Base-by-base conservation (phyloP, 2,113 vertebrate genomes). In the Hippolais icterina region DNA sequence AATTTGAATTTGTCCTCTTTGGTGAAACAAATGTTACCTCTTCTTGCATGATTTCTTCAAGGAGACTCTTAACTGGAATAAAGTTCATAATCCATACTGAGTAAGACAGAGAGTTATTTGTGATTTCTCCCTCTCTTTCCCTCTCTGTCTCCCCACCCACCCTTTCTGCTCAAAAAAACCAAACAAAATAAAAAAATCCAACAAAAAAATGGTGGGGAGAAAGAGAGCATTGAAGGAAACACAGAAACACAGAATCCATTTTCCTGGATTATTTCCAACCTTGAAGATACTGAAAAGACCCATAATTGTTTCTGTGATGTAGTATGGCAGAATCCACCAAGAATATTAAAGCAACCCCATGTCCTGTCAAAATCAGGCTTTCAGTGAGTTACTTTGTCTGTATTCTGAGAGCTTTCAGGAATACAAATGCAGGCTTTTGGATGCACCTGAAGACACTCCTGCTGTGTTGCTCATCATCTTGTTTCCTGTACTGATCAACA, bases 81-180 rank as follows among this genome's bases (percentile, higher is more conserved):
- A 72, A 81, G 11, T 61, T 64, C 21, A 24, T 24, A 13, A 68
- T 49, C 20, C 3, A 7, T 64, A 19, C 61, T 59, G 80, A 85
- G 74, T 12, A 20, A 50, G 35, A 61, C 6, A 61, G 52, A 28
- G 82, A 52, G 20, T 29, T 71, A 41, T 35, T 50, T 68, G 10
- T 79, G 33, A 53, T 52, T 77, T 87, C 16, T 57, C 9, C 27
- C 37, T 52, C 56, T 42, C 15, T 35, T 15, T 18, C 18, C 6
- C 5, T 5, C 8, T 25, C 15, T 20, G 4, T 14, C 5, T 20
- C 21, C 11, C 6, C 6, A 1, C 42, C 3, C n/a, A 21, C 5
- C 12, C n/a, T 61, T 52, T 25, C 20, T 81, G 16, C 33, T 85
- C 27, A 56, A 33, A 14, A 56, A 56, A 54, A n/a, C 37, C 37